phyloP scores from a whole-genome alignment of 2,113 vertebrate species.

The Tinamus guttatus region DNA sequence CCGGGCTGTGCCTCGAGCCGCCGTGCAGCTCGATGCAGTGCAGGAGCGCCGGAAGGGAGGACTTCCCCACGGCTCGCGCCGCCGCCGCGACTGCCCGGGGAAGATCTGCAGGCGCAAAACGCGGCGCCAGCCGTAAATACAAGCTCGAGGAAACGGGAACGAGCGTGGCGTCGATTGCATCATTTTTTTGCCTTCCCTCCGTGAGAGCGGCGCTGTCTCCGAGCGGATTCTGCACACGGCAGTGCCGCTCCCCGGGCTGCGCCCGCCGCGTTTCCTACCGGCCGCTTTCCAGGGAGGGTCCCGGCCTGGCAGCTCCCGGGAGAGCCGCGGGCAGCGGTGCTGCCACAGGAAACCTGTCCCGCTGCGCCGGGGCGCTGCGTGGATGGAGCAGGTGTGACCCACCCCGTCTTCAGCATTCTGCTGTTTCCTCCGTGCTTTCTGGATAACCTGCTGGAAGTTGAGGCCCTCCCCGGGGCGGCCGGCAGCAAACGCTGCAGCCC shows the following conservation, averaged over 20 bases:
- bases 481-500: neutral
- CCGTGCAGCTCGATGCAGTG: neutral
- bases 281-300: neutral
- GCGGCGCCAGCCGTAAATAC: neutral
- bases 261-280: neutral
- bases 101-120: neutral
- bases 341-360: neutral
- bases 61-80: neutral
- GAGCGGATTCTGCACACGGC: neutral
- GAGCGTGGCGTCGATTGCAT: neutral
- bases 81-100: neutral
- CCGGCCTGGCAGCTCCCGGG: neutral
- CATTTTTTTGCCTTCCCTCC: fast-evolving
- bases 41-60: fast-evolving
- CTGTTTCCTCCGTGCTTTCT: fast-evolving
- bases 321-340: neutral
- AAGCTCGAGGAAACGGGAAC: neutral
- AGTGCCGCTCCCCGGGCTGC: neutral
- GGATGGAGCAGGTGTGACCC: neutral
- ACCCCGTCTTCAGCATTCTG: neutral
- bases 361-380: fast-evolving
- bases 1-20: fast-evolving
- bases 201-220: neutral
- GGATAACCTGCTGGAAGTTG: neutral
- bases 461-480: neutral